Evolutionary conservation across 2,888 invertebrate genomes (phyloP), one percentile per base, ranked within the genome.

Genomic region (Agrochola lota): DNA sequence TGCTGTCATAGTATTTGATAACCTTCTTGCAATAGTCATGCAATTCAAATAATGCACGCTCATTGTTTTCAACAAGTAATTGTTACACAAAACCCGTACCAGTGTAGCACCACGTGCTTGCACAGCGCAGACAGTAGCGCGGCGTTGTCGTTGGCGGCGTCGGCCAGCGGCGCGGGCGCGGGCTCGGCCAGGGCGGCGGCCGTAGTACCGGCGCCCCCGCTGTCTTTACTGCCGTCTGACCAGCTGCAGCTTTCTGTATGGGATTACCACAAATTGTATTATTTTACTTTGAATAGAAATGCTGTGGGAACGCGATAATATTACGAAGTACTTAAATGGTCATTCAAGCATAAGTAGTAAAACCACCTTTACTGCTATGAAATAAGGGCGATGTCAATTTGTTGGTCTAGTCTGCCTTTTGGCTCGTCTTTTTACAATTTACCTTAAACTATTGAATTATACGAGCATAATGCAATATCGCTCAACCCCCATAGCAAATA

Each of bases 211-310:
- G 86, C 90, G 0, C 89, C 90, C 0, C 89, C 93, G 69, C 92
- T 94, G 40, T 96, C 96, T 74, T 95, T 94, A 76, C 94, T 94
- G 40, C 91, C 94, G 49, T 96, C 96, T 2, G 96, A 95, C 97
- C 96, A 97, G 81, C 95, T 95, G 87, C 94, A 93, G 72, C 90
- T 94, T 80, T 96, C 95, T 93, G 85, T 69, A 15, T 26, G 26
- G n/a, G 26, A 15, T 23, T 9, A 6, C 49, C 49, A 52, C 49
- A 52, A 0, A 20, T 8, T 20, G 20, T 8, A n/a, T 55, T 55
- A 57, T n/a, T 57, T n/a, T 55, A 52, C 52, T 20, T 52, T 6
- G 17, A 52, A 52, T 8, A 52, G 0, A 52, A 23, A 23, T 55
- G 23, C 52, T 55, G 52, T 55, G 23, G 2, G 23, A 20, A 23